phyloP scores from a whole-genome alignment of 1,140 invertebrate genomes.

The Eupeodes corollae region DNA sequence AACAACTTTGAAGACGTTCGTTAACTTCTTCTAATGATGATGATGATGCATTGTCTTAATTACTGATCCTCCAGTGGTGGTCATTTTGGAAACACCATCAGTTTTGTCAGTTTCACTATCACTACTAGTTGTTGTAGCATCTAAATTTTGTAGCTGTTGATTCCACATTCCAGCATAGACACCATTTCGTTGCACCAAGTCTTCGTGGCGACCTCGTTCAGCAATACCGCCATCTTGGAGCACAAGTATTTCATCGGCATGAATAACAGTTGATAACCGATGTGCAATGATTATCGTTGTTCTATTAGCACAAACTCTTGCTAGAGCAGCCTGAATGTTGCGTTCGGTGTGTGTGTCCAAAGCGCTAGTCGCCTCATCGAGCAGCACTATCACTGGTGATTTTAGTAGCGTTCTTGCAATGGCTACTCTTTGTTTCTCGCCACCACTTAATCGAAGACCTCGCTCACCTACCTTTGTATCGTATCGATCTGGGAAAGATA shows the following conservation, averaged over 20 bases:
- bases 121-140: constrained; percentile 14
- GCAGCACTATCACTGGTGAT: constrained; percentile 68
- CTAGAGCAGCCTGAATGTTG: constrained; percentile 69
- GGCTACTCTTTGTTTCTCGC: constrained; percentile 88
- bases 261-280: constrained; percentile 82
- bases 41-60: too few species aligned
- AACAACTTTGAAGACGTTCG: too few species aligned
- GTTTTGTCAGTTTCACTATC: constrained; percentile 5
- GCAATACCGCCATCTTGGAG: constrained; percentile 79
- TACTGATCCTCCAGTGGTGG: too few species aligned
- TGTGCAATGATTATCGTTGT: constrained; percentile 91
- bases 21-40: too few species aligned
- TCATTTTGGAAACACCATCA: not conserved
- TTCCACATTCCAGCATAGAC: constrained; percentile 83
- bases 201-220: constrained; percentile 81
- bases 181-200: constrained; percentile 54
- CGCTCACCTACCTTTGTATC: constrained; percentile 76
- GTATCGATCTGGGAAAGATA: constrained; percentile 79
- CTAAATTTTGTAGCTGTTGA: constrained; percentile 58
- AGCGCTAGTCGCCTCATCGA: constrained; percentile 85
- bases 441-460: constrained; percentile 69
- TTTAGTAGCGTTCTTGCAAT: constrained; percentile 83
- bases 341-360: constrained; percentile 75
- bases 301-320: constrained; percentile 65
- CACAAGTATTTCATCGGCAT: constrained; percentile 87